Conservation (phyloP, 2,888 invertebrate genomes). For the Drosophila cognata region DNA sequence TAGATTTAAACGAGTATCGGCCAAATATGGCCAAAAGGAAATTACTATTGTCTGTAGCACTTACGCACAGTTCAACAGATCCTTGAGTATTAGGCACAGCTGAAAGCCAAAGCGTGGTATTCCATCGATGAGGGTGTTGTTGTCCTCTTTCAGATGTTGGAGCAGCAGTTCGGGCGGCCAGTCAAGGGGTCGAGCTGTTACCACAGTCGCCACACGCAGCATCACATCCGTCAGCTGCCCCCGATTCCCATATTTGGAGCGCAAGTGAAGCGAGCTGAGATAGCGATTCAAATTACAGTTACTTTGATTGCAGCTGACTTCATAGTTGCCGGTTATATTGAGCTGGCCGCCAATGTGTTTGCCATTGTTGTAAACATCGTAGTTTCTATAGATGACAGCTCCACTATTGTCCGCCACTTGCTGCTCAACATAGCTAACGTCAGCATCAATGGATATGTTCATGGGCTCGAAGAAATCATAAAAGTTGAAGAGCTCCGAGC, state of each 20-base stretch:
- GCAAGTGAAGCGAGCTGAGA: conserved; percentile 68
- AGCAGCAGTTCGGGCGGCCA: conserved; percentile 57
- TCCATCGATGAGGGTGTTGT: conserved; percentile 70
- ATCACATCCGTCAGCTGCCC: conserved; percentile 74
- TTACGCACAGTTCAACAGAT: conserved; percentile 77
- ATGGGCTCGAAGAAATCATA: conserved; percentile 61
- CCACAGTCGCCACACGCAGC: conserved; percentile 78
- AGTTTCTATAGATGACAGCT: conserved; percentile 52
- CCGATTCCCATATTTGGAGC: conserved; percentile 76
- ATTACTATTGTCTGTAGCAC: neutral
- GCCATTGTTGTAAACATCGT: conserved; percentile 84
- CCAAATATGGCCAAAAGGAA: neutral
- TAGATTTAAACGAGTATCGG: neutral
- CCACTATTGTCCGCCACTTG: neutral
- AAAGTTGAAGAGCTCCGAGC: conserved; percentile 42
- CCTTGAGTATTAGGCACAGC: conserved; percentile 63
- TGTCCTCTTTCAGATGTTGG: conserved; percentile 58
- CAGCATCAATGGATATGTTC: conserved; percentile 81
- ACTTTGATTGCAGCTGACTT: conserved; percentile 56
- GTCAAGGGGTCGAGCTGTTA: conserved; percentile 65
- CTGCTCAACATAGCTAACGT: conserved; percentile 72
- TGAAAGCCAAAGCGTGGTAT: conserved; percentile 78
- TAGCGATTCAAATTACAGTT: conserved; percentile 53
- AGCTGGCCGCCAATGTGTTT: conserved; percentile 81
- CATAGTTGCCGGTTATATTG: conserved; percentile 79